Base-by-base conservation (phyloP, 2,888 invertebrate genomes). In the Dilophus febrilis region DNA sequence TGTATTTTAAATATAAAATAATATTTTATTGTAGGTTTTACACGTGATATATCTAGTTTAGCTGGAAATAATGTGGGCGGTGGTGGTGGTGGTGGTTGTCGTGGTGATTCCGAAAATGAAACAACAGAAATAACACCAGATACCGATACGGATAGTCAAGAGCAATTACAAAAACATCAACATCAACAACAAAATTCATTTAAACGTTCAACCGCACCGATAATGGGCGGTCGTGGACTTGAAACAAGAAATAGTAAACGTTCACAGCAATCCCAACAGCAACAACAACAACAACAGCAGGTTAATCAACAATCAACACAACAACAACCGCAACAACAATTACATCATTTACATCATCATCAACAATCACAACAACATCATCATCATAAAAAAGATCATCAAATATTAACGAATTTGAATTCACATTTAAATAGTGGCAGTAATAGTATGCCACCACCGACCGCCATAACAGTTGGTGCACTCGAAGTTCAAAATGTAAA, bases 401-500 rank as follows among this genome's bases (percentile, higher is more conserved):
- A 4, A 46, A 22, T 22, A 22, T 6, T 22, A 22, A 22, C 22
- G 8, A 22, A 22, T 22, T 8, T 22, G 13, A 6, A 30, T 31
- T 14, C 13, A 17, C n/a, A 29, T 30, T 5, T 13, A 18, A 19
- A 4, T 13, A 67, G 8, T 35, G 35, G 7, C 7, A 28, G n/a
- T 18, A 28, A 18, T 32, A 16, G n/a, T 6, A 17, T 35, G 30
- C 14, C 29, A 38, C 10, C 12, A 14, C 32, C 31, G n/a, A 60
- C 55, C 42, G 71, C 70, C 50, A 77, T 85, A 27, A 83, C 86
- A 51, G 85, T 92, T 45, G 92, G 90, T 40, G 90, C 92, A 17
- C 68, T 94, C 49, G 94, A 94, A 64, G 90, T 91, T 47, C 87
- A 90, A 65, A 94, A 94, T 65, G 92, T 94, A 38, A 84, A 88